Evolutionary conservation across 2,797 vertebrate genomes (phyloP), one percentile per base, ranked within the genome.

Genomic region (Hozukius guyotensis): DNA sequence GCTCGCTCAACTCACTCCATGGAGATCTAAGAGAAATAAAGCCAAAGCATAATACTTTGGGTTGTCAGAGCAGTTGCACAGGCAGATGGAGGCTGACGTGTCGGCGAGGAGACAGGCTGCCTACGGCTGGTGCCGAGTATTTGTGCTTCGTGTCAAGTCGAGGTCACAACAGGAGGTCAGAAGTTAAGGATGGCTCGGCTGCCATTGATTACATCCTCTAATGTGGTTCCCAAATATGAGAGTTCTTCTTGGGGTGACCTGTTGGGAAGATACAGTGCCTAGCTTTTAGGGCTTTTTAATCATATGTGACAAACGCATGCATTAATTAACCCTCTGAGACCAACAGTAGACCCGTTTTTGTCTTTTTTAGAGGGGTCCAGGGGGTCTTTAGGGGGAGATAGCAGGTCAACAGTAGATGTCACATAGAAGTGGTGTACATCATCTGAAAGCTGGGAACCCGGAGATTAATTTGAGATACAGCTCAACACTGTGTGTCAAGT

Each of bases 121-220:
- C 34, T 7, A 32, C 6, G n/a, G 57, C 36, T 52, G n/a, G 56
- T 38, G 29, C 24, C 66, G 52, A 59, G 14, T 77, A 38, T 68
- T 73, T 72, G 12, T 80, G 74, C 68, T 64, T 88, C 6, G 31
- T 80, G 36, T 77, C 75, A 82, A 74, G 57, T n/a, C 59, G 77
- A 86, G 72, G 71, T 90, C 77, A 65, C 67, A 36, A 46, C 57
- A 67, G 29, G 32, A 71, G 60, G 53, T 84, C 72, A 84, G 65
- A 72, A 76, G 32, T 78, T 65, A 70, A 75, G n/a, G 38, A 55
- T 77, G 62, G 73, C 32, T 72, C 34, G 14, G 27, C 29, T 70
- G 27, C 72, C 16, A 27, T 64, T 77, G 25, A 53, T 64, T 60
- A n/a, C 4, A 6, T 71, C 31, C 42, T 61, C 27, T 63, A 63